Conservation (phyloP, 2,797 vertebrate species). For the Pseudocheirus occidentalis region DNA sequence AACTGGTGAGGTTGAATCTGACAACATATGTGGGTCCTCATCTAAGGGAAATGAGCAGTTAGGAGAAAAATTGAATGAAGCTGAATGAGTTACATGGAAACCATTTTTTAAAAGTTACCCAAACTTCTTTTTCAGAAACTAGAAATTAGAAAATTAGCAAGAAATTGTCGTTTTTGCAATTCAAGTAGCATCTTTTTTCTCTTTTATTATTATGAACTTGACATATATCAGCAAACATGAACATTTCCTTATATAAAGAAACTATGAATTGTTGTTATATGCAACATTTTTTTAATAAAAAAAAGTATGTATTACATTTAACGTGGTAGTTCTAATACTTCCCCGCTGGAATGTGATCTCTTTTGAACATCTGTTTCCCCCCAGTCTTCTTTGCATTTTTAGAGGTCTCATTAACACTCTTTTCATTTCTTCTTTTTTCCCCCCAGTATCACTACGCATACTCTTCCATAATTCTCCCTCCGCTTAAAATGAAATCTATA, state of each 20-base stretch:
- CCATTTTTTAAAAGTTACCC: not conserved
- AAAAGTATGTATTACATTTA: not conserved
- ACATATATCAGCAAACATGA: not conserved
- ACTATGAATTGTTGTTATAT: not conserved
- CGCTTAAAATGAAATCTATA: not conserved
- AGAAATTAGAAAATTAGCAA: not conserved
- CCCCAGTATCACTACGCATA: not conserved
- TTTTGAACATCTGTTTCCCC: not conserved
- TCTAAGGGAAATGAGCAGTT: not conserved
- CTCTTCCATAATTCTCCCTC: not conserved
- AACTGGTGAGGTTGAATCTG: not conserved
- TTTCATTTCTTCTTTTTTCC: not conserved
- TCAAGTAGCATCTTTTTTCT: not conserved
- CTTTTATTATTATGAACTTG: not conserved
- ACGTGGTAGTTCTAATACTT: not conserved
- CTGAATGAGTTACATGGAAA: not conserved
- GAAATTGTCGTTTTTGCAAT: not conserved
- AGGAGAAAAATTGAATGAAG: not conserved
- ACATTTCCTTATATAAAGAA: not conserved
- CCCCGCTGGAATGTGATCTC: not conserved
- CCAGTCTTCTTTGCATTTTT: not conserved
- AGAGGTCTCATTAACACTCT: not conserved
- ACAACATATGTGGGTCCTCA: not conserved
- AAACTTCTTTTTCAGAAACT: not conserved
- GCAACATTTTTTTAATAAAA: too few relatives aligned